A percentile compares a stretch with the other conserved stretches of the same genome.
Conservation (phyloP, 2,113 vertebrate species). For the Thalassarche chlororhynchos region DNA sequence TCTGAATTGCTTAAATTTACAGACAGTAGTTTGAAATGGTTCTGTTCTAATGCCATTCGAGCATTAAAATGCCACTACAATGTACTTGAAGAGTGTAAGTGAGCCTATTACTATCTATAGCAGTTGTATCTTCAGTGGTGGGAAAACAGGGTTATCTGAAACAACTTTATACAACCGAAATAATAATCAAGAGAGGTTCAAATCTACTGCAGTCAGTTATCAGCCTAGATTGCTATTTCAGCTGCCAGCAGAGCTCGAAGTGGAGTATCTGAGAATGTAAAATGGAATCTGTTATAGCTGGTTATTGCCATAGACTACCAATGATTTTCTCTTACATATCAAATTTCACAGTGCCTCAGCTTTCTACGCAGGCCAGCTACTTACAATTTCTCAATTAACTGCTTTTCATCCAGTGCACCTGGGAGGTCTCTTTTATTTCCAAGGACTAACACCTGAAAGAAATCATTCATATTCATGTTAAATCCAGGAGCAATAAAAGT, state of each 20-base stretch:
- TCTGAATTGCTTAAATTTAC: neutral
- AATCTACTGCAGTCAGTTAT: neutral
- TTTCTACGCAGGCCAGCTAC: slow-evolving; percentile 32
- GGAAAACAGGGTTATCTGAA: slow-evolving; percentile 14
- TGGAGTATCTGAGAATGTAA: neutral
- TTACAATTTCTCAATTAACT: slow-evolving; percentile 92
- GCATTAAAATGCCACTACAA: neutral
- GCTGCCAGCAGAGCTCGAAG: neutral
- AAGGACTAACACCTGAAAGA: slow-evolving; percentile 84
- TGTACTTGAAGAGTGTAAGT: neutral
- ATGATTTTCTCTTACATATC: neutral
- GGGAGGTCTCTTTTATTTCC: slow-evolving; percentile 90
- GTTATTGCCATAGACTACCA: neutral
- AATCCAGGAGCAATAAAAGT: neutral
- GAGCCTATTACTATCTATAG: neutral
- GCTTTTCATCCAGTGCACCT: slow-evolving; percentile 88
- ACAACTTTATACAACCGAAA: neutral
- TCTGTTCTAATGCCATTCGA: neutral
- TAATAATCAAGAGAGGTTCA: neutral
- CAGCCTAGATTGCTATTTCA: neutral
- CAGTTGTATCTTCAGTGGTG: neutral
- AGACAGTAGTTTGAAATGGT: neutral
- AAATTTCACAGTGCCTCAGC: neutral
- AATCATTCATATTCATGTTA: neutral
- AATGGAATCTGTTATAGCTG: neutral